Percentiles rank a stretch among this genome's conserved stretches.
phyloP scores from a whole-genome alignment of 2,888 invertebrate species.

The Parelbella ahira region DNA sequence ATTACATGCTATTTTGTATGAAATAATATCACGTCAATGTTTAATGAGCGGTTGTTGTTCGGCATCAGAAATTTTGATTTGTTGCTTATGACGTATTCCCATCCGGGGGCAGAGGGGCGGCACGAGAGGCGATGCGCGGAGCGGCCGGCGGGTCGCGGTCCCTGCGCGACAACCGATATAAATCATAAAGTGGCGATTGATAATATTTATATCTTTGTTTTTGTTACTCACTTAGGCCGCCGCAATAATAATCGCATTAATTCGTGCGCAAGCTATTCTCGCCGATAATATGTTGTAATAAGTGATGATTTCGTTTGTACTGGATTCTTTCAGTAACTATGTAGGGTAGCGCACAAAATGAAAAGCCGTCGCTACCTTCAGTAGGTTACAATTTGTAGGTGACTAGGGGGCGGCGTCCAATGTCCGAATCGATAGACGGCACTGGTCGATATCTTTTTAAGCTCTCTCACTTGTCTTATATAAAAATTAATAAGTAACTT shows the following conservation, averaged over 20 bases:
- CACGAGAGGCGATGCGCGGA: too few relatives aligned
- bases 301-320: neutral
- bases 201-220: slow-evolving; percentile 37
- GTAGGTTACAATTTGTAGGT: slow-evolving; percentile 3
- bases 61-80: too few relatives aligned
- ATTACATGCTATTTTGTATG: too few relatives aligned
- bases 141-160: too few relatives aligned
- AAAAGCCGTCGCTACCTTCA: neutral
- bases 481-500: too few relatives aligned
- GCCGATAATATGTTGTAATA: slow-evolving; percentile 3
- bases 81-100: too few relatives aligned
- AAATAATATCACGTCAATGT: too few relatives aligned
- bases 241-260: slow-evolving; percentile 9
- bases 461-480: too few relatives aligned
- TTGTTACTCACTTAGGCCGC: slow-evolving; percentile 25
- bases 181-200: slow-evolving; percentile 33
- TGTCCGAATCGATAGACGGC: slow-evolving; percentile 2
- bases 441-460: slow-evolving; percentile 1
- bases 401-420: neutral
- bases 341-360: neutral
- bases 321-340: neutral
- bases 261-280: slow-evolving; percentile 1
- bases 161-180: too few relatives aligned
- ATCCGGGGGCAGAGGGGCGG: too few relatives aligned
- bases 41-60: too few relatives aligned